Base-by-base conservation (phyloP, 2,113 vertebrate genomes). In the Mystacornis crossleyi region DNA sequence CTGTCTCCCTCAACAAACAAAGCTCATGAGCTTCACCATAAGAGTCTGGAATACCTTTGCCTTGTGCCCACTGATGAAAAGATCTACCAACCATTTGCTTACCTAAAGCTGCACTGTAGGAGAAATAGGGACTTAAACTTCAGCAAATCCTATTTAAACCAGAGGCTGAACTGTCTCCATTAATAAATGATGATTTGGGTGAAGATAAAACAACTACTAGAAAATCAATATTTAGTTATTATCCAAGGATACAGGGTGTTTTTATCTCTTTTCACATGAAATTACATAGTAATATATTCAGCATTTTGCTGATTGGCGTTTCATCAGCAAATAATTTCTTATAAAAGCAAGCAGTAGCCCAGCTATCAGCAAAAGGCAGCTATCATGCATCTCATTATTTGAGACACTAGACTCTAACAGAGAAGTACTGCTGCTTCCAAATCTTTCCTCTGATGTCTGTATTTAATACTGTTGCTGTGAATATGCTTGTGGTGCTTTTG, bases 181-280 rank as follows among this genome's bases (percentile, higher is more conserved):
- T 51, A 91, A 64, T 81, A 94, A 93, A 62, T 40, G 17, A 78
- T 79, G 72, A 92, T 84, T 55, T 93, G 43, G 26, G 15, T 23
- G 19, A 89, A 81, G 81, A 91, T 66, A 84, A 93, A 95, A 80
- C 40, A 96, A 61, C 33, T 70, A 91, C 50, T 81, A 78, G 55
- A 81, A 95, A 93, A 92, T 86, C 77, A 92, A 61, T 95, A 92
- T 86, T 91, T 94, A 81, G 65, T 87, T 78, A 92, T 84, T 94
- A 91, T 91, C 48, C 65, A 84, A 85, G 81, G 43, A 64, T 33
- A 45, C 17, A 84, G 72, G 25, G 25, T 92, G 80, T 1, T 81
- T 96, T 81, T 84, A 54, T 92, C 53, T 58, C 50, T 78, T 93
- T 90, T 92, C 89, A 89, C 48, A 64, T 45, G 31, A 91, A 97